Conservation (phyloP, 2,888 invertebrate genomes). For the Merodon equestris region DNA sequence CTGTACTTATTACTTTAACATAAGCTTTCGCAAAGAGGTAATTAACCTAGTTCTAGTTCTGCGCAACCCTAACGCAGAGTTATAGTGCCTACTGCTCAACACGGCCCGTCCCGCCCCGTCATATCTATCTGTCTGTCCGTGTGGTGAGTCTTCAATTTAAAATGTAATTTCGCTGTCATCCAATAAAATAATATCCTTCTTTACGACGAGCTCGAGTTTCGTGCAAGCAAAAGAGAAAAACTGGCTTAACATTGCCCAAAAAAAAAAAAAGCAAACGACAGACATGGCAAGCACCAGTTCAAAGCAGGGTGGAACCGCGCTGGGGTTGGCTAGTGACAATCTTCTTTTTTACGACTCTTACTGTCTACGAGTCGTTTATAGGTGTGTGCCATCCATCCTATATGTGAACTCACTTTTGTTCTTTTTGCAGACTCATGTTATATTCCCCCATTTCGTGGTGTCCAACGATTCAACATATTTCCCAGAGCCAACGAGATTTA, state of each 20-base stretch:
- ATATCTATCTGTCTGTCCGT: background rate
- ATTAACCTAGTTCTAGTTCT: constrained; percentile 44
- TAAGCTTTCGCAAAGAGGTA: constrained; percentile 25
- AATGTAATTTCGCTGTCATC: constrained; percentile 57
- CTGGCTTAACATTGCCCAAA: constrained; percentile 7
- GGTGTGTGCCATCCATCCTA: background rate
- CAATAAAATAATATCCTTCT: constrained; percentile 46
- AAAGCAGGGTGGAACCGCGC: constrained; percentile 13
- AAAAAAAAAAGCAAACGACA: constrained; percentile 1
- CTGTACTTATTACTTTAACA: constrained; percentile 45
- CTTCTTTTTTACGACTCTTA: constrained; percentile 23
- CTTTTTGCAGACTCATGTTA: constrained; percentile 84
- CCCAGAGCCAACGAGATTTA: constrained; percentile 84
- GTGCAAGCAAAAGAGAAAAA: constrained; percentile 19
- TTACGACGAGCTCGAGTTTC: constrained; percentile 41
- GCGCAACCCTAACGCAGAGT: no score
- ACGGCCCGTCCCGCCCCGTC: background rate
- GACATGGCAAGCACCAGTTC: constrained; percentile 1
- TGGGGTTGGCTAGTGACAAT: constrained; percentile 3
- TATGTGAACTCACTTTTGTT: constrained; percentile 9
- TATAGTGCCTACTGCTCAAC: no score
- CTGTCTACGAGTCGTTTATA: no score
- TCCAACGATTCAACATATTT: constrained; percentile 87
- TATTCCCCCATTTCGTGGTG: constrained; percentile 88
- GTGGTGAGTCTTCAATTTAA: constrained; percentile 47